Base-by-base conservation (phyloP, 2,113 vertebrate genomes). In the Istiophorus platypterus region DNA sequence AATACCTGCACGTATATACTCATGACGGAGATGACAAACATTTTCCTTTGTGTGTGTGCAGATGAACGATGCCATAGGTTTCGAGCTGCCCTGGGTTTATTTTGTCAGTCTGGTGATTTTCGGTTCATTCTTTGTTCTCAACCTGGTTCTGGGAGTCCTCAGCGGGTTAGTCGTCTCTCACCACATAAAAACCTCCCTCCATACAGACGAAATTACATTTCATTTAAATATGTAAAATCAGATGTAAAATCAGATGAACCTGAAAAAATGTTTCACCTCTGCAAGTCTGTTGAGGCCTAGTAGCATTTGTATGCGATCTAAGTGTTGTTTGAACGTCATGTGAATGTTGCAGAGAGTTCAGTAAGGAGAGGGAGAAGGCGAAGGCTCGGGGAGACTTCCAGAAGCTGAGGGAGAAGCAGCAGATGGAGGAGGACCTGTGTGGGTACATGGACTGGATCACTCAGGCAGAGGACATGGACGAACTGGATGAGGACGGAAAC, bases 121-220 rank as follows among this genome's bases (percentile, higher is more conserved):
- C 12, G 97, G 97, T 8, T 98, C 97, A 4, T 98, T 98, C 94
- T 98, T 98, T n/a, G 96, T 98, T 59, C 95, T 99, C 76, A 98
- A 98, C 91, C 94, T 98, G 74, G 97, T 99, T 26, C 93, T 98
- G 95, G 97, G 97, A 52, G 97, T 98, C 81, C 94, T 98, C 79
- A 99, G 97, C 47, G 97, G 97, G 97, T 99, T 37, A 0, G 88
- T 85, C 14, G 0, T 18, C 41, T 67, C 51, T 42, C 10, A 56
- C 10, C 1, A 26, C n/a, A 56, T 6, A 14, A 27, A 27, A 1
- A 29, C 22, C 14, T 7, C 14, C 15, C 42, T 20, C 45, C 0
- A n/a, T n/a, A n/a, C n/a, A n/a, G n/a, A n/a, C n/a, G n/a, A n/a
- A n/a, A n/a, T n/a, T n/a, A 7, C 18, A 20, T 1, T 18, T 51